Conservation (phyloP, 2,797 vertebrate genomes). For the Nannoperca obscura region DNA sequence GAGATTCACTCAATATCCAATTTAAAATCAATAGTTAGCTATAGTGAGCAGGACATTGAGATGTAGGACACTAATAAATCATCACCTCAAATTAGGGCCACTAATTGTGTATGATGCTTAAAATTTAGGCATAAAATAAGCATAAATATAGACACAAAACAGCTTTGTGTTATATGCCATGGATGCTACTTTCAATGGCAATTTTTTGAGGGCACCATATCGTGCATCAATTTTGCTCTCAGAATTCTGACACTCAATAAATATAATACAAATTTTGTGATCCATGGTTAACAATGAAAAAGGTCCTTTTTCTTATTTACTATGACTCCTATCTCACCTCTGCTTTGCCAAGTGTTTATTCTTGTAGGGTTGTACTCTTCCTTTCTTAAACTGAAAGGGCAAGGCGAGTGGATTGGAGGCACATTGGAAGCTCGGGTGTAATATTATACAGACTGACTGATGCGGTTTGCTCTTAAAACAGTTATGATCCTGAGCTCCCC, state of each 20-base stretch:
- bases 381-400: slow-evolving; percentile 12
- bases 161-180: background rate
- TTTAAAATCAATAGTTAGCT: background rate
- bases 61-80: no score
- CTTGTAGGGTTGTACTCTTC: background rate
- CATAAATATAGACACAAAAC: no score
- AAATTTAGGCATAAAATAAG: no score
- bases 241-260: background rate
- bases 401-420: slow-evolving; percentile 22
- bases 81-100: no score
- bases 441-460: slow-evolving; percentile 54
- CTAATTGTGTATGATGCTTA: no score
- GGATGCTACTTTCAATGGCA: background rate
- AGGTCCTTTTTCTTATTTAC: background rate
- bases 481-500: slow-evolving; percentile 59
- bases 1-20: background rate
- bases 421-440: slow-evolving; percentile 32
- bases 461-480: slow-evolving; percentile 66
- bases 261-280: no score
- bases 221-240: background rate
- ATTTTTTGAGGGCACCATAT: background rate
- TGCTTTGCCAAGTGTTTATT: background rate
- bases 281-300: background rate
- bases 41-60: no score
- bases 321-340: slow-evolving; percentile 15